These are phyloP conservation scores for Eulemur rufifrons DNA, from an alignment of 2,113 vertebrate species.

Conservation along the genomic window DNA sequence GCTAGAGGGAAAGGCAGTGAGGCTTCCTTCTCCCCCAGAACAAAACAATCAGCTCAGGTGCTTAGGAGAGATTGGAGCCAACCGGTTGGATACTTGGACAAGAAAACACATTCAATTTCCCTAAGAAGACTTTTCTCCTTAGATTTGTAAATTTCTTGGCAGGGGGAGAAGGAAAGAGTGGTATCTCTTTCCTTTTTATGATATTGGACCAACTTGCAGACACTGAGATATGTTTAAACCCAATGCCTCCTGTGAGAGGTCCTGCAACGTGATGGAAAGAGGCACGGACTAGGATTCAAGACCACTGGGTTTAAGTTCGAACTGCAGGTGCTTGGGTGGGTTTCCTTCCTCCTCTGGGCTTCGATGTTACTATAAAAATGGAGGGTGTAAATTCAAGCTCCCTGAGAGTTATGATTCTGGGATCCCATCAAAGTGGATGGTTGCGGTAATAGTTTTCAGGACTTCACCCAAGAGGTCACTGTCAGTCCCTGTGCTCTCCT, in stretches of 20 bases:
- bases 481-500: background rate
- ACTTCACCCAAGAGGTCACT: background rate
- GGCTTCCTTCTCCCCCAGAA: background rate
- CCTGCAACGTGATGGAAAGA: background rate
- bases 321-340: background rate
- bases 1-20: background rate
- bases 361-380: background rate
- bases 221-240: background rate
- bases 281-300: background rate
- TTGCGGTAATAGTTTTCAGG: background rate
- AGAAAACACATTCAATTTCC: conserved; percentile 28
- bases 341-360: background rate
- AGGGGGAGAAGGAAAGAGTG: background rate
- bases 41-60: background rate
- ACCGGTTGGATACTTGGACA: background rate
- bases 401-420: background rate
- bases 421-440: background rate
- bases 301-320: background rate
- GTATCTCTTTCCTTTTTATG: background rate
- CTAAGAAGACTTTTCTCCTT: background rate
- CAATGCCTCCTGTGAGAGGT: background rate
- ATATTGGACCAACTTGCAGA: background rate
- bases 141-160: background rate
- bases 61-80: background rate
- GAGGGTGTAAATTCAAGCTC: too few relatives aligned